Evolutionary conservation across 1,140 invertebrate species (phyloP).

Genomic region (Drosophila azteca): DNA sequence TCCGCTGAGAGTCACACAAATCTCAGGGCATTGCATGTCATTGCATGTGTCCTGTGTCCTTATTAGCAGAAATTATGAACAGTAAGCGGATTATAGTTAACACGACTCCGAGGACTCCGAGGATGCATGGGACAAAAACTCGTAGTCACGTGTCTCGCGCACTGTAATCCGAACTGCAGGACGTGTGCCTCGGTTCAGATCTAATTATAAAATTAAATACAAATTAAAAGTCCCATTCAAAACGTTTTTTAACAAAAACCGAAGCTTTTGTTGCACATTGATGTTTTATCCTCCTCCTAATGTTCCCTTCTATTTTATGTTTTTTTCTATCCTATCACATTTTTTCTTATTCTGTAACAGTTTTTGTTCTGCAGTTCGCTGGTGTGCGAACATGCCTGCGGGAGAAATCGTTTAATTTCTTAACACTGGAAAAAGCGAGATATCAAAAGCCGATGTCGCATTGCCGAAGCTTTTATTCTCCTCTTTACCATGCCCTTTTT

Average conservation of each 20-base stretch:
- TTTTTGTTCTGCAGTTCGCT: too few relatives aligned
- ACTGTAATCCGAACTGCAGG: constrained; percentile 50
- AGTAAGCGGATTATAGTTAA: constrained; percentile 72
- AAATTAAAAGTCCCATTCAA: constrained; percentile 64
- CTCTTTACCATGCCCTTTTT: too few relatives aligned
- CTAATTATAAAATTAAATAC: constrained; percentile 80
- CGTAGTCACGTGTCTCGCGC: constrained; percentile 51
- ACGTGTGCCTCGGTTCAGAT: constrained; percentile 65
- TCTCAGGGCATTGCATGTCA: constrained; percentile 10
- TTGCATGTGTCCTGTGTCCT: background rate
- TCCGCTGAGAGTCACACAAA: background rate
- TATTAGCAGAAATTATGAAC: constrained; percentile 43
- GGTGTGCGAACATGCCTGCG: too few relatives aligned
- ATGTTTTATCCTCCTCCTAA: too few relatives aligned
- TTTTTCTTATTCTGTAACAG: too few relatives aligned
- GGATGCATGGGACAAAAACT: background rate
- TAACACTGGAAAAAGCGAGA: too few relatives aligned
- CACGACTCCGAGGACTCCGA: constrained; percentile 23
- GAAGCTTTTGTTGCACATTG: constrained; percentile 7
- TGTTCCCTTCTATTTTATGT: too few relatives aligned
- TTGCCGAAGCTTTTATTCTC: too few relatives aligned
- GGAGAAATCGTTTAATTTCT: too few relatives aligned
- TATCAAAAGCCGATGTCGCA: too few relatives aligned
- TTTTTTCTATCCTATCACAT: too few relatives aligned
- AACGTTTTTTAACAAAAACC: constrained; percentile 41